Percentiles rank a stretch among this genome's conserved stretches.
Evolutionary conservation across 2,797 vertebrate genomes (phyloP).

Genomic region (Sebastes aleutianus): DNA sequence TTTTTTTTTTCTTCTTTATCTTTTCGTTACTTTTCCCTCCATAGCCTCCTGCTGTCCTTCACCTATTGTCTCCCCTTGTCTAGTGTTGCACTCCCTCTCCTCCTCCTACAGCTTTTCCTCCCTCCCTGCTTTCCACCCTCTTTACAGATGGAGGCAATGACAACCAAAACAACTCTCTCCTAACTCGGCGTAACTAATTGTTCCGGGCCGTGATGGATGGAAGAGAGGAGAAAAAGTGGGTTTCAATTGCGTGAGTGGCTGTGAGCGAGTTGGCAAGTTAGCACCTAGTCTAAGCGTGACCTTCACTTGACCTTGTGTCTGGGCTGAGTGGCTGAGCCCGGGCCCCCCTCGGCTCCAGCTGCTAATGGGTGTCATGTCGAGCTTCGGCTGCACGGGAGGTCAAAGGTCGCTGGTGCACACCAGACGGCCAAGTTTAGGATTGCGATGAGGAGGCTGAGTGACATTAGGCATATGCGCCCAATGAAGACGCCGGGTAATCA

Average conservation of each 20-base stretch:
- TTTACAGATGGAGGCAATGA: conserved; percentile 79
- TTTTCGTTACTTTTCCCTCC: conserved; percentile 4
- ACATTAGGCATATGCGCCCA: conserved; percentile 87
- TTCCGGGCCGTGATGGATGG: conserved; percentile 83
- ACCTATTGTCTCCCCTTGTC: conserved; percentile 5
- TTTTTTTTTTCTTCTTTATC: conserved; percentile 24
- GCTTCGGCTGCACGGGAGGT: conserved; percentile 66
- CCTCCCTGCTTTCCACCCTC: conserved; percentile 47
- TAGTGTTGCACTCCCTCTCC: not conserved
- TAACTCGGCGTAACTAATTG: conserved; percentile 86
- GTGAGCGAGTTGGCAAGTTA: conserved; percentile 97
- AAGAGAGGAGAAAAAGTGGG: conserved; percentile 19
- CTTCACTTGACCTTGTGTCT: conserved; percentile 82
- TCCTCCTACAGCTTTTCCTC: conserved; percentile 4
- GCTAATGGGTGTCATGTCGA: conserved; percentile 84
- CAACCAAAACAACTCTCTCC: conserved; percentile 64
- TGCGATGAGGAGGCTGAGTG: conserved; percentile 81
- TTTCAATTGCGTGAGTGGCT: conserved; percentile 90
- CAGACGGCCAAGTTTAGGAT: conserved; percentile 85
- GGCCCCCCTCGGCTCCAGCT: conserved; percentile 73
- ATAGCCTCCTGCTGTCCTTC: conserved; percentile 26
- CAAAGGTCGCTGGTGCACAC: conserved; percentile 65
- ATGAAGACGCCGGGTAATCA: conserved; percentile 47
- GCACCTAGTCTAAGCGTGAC: conserved; percentile 91
- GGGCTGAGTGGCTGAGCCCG: conserved; percentile 58